Percentiles rank a stretch among this genome's conserved stretches.
phyloP scores from a whole-genome alignment of 2,888 invertebrate species.

The Latrodectus elegans region DNA sequence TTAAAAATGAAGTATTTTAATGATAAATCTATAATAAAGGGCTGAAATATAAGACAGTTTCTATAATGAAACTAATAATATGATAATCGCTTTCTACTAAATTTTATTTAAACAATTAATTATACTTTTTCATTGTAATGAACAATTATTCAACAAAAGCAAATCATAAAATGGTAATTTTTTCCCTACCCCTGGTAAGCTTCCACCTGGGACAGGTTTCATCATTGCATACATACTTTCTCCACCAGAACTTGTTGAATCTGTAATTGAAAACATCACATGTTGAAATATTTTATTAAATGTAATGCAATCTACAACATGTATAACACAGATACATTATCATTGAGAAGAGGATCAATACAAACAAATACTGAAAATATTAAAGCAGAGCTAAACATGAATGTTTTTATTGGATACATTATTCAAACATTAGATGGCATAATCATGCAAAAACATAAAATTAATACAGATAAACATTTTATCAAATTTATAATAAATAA shows the following conservation, averaged over 20 bases:
- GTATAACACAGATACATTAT: not conserved
- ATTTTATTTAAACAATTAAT: too few species aligned
- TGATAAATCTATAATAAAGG: too few species aligned
- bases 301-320: not conserved
- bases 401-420: not conserved
- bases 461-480: not conserved
- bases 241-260: conserved; percentile 90
- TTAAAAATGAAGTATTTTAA: too few species aligned
- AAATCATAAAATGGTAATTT: too few species aligned
- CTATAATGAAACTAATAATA: too few species aligned
- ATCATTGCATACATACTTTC: conserved; percentile 98
- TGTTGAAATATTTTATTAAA: not conserved
- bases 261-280: conserved; percentile 75
- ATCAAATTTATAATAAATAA: conserved; percentile 12
- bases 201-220: conserved; percentile 89
- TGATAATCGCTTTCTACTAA: too few species aligned
- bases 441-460: conserved; percentile 7
- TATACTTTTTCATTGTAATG: too few species aligned
- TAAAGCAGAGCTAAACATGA: not conserved
- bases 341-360: not conserved
- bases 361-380: not conserved
- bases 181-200: conserved; percentile 82
- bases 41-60: too few species aligned
- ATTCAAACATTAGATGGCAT: conserved; percentile 5
- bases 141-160: too few species aligned